These are phyloP conservation scores for Drosophila siamana DNA, from an alignment of 2,888 invertebrate genomes.

Conservation along the genomic window DNA sequence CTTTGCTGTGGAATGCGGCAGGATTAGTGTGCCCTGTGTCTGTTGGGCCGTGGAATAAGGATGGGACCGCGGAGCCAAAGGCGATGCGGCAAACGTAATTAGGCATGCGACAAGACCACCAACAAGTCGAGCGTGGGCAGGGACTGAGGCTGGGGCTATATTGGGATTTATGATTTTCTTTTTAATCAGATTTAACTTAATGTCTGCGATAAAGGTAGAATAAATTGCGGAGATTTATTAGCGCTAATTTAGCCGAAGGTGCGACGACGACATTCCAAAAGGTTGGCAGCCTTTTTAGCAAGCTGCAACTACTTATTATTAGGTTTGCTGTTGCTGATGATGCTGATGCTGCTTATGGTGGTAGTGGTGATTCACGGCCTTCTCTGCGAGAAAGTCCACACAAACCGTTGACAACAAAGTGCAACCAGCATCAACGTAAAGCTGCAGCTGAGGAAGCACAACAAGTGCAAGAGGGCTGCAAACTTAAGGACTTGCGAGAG, in stretches of 20 bases:
- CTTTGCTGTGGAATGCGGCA: conserved; percentile 46
- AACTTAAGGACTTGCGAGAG: conserved; percentile 66
- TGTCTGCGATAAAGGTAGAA: conserved; percentile 74
- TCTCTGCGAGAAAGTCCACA: conserved; percentile 25
- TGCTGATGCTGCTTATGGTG: neutral
- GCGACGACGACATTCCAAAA: conserved; percentile 31
- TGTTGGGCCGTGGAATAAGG: neutral
- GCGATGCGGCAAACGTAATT: conserved; percentile 60
- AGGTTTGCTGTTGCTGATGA: neutral
- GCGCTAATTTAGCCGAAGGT: conserved; percentile 62
- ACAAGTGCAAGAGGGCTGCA: conserved; percentile 32
- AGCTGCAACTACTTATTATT: conserved; percentile 13
- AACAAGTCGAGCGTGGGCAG: neutral
- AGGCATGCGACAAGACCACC: conserved; percentile 67
- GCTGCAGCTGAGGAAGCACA: conserved; percentile 8
- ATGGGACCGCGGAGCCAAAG: conserved; percentile 29
- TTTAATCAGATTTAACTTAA: conserved; percentile 75
- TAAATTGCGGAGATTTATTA: conserved; percentile 69
- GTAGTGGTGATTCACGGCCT: neutral
- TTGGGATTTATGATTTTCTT: conserved; percentile 74
- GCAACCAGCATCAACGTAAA: conserved; percentile 20
- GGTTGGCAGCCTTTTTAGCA: conserved; percentile 11
- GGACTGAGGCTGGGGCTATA: conserved; percentile 37
- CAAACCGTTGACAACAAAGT: conserved; percentile 54
- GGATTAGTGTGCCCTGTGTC: conserved; percentile 49